Conservation (phyloP, 2,888 invertebrate species). For the Stenurella melanura region DNA sequence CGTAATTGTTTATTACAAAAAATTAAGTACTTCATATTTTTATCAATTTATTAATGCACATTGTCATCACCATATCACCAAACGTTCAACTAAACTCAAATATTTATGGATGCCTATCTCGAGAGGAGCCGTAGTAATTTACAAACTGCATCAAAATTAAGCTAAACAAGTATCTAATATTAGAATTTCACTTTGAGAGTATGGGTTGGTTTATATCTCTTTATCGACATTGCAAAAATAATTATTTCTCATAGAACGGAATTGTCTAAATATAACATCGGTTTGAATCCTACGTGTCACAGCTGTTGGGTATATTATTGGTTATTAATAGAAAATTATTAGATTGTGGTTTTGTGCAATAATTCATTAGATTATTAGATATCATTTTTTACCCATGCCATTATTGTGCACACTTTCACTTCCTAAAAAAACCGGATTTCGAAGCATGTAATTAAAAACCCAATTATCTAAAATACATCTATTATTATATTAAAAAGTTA, state of each 20-base stretch:
- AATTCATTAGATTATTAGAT: background rate
- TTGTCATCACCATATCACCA: no score
- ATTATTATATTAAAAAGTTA: background rate
- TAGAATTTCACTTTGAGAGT: slow-evolving; percentile 6
- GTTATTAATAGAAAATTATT: background rate
- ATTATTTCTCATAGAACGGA: background rate
- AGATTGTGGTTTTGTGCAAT: background rate
- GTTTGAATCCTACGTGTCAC: background rate
- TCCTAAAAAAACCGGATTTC: background rate
- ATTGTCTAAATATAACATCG: background rate
- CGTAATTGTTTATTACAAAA: no score
- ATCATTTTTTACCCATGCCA: background rate
- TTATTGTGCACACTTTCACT: background rate
- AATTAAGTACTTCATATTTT: no score
- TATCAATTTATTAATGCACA: no score
- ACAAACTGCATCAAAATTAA: background rate
- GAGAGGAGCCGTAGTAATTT: background rate
- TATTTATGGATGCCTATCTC: no score
- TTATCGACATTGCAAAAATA: slow-evolving; percentile 16
- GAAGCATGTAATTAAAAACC: background rate
- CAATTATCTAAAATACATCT: background rate
- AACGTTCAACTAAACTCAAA: no score
- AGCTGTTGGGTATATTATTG: background rate
- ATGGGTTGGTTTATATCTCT: background rate
- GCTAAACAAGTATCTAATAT: slow-evolving; percentile 15